Conservation (phyloP, 2,888 invertebrate species). For the Thereva unica region DNA sequence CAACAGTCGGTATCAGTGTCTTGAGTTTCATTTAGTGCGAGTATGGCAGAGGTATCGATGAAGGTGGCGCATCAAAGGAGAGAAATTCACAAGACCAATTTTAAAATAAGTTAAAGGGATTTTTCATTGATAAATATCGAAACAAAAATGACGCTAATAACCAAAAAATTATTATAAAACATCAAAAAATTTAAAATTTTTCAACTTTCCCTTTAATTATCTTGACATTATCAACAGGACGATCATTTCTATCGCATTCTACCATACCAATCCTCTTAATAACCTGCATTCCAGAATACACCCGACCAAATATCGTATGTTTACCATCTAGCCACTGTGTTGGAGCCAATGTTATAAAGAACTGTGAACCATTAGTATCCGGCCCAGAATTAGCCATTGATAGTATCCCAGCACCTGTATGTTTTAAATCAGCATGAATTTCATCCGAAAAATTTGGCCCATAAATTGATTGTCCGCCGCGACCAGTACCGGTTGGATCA, state of each 20-base stretch:
- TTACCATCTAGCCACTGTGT: slow-evolving; percentile 98
- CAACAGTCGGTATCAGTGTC: too few species aligned
- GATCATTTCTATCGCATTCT: slow-evolving; percentile 90
- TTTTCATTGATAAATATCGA: too few species aligned
- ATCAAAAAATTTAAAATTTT: slow-evolving; percentile 45
- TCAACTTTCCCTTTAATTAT: slow-evolving; percentile 66
- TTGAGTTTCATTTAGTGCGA: too few species aligned
- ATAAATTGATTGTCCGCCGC: slow-evolving; percentile 96
- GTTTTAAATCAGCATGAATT: slow-evolving; percentile 90
- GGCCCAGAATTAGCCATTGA: slow-evolving; percentile 99
- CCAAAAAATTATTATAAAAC: slow-evolving; percentile 40
- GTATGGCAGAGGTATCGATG: too few species aligned
- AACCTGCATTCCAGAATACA: slow-evolving; percentile 85
- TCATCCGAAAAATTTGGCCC: slow-evolving; percentile 95
- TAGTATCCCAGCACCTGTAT: slow-evolving; percentile 87
- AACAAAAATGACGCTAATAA: too few species aligned
- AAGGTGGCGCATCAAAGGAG: too few species aligned
- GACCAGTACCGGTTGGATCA: slow-evolving; percentile 95
- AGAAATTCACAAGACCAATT: too few species aligned
- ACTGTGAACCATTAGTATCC: slow-evolving; percentile 96
- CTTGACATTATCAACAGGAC: slow-evolving; percentile 85
- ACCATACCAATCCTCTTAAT: slow-evolving; percentile 91
- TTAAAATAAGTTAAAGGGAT: too few species aligned
- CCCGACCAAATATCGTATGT: slow-evolving; percentile 94
- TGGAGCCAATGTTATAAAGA: slow-evolving; percentile 95